Evolutionary conservation across 2,797 vertebrate species (phyloP).

Genomic region (Orientallactaga sibirica): DNA sequence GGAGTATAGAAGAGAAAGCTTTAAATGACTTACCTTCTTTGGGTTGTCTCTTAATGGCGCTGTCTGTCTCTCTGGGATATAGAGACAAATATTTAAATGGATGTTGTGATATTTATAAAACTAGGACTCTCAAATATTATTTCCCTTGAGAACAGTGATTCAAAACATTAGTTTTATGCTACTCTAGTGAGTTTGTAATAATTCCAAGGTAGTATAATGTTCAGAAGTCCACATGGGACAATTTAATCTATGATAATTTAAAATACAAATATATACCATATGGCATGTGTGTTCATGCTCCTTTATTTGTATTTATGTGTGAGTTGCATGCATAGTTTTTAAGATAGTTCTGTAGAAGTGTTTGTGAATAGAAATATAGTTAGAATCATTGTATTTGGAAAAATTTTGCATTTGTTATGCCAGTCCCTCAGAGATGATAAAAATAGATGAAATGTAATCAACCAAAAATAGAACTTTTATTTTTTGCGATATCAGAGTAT

Average conservation of each 20-base stretch:
- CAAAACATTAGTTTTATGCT: slow-evolving; percentile 35
- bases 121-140: slow-evolving; percentile 16
- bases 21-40: not conserved
- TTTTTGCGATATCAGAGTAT: not conserved
- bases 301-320: not conserved
- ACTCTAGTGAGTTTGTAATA: slow-evolving; percentile 8
- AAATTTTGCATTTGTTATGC: not conserved
- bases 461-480: not conserved
- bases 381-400: slow-evolving; percentile 2
- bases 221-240: slow-evolving; percentile 30
- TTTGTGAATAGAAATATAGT: not conserved
- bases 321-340: not conserved
- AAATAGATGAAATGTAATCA: not conserved
- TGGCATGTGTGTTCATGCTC: not conserved
- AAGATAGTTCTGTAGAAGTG: not conserved
- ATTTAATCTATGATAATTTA: slow-evolving; percentile 47
- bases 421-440: not conserved
- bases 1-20: not conserved
- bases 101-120: slow-evolving; percentile 56
- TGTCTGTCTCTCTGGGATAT: not conserved
- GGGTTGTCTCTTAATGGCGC: slow-evolving; percentile 4
- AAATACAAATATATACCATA: slow-evolving; percentile 27
- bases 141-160: slow-evolving; percentile 45
- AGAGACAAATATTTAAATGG: slow-evolving; percentile 60
- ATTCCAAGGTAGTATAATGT: slow-evolving; percentile 7